Evolutionary conservation across 53 echinoderm and acorn worm species (phyloP).

Genomic region (Temnopleurus reevesii): DNA sequence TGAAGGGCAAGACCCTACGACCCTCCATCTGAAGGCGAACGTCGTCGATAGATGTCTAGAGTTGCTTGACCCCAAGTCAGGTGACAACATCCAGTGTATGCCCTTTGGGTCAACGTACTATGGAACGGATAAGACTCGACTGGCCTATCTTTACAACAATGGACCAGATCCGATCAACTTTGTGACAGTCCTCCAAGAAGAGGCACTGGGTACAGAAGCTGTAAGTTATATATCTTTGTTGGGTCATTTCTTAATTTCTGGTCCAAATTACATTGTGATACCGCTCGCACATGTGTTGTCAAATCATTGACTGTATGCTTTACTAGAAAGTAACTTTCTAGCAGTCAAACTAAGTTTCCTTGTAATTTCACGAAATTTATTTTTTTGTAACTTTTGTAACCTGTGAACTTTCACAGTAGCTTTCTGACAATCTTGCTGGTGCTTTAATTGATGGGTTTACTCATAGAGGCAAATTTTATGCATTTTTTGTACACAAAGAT

Average conservation of each 20-base stretch:
- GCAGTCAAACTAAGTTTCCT: too few species aligned
- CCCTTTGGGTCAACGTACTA: conserved; percentile 93
- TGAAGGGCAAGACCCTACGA: conserved; percentile 80
- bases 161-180: conserved; percentile 95
- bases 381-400: too few species aligned
- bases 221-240: conserved; percentile 58
- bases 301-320: too few species aligned
- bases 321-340: too few species aligned
- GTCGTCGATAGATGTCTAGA: conserved; percentile 92
- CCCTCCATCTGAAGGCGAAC: conserved; percentile 77
- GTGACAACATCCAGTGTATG: conserved; percentile 78
- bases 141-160: conserved; percentile 92
- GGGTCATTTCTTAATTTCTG: background rate
- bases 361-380: too few species aligned
- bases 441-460: too few species aligned
- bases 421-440: too few species aligned
- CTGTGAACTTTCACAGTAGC: too few species aligned
- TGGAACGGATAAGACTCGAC: conserved; percentile 90
- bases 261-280: background rate
- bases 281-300: background rate
- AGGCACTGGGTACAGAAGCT: conserved; percentile 92
- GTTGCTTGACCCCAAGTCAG: conserved; percentile 71
- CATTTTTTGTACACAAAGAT: too few species aligned
- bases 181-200: conserved; percentile 88
- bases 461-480: too few species aligned